Evolutionary conservation across 2,113 vertebrate genomes (phyloP), one percentile per base, ranked within the genome.

Genomic region (Motacilla tschutschensis): DNA sequence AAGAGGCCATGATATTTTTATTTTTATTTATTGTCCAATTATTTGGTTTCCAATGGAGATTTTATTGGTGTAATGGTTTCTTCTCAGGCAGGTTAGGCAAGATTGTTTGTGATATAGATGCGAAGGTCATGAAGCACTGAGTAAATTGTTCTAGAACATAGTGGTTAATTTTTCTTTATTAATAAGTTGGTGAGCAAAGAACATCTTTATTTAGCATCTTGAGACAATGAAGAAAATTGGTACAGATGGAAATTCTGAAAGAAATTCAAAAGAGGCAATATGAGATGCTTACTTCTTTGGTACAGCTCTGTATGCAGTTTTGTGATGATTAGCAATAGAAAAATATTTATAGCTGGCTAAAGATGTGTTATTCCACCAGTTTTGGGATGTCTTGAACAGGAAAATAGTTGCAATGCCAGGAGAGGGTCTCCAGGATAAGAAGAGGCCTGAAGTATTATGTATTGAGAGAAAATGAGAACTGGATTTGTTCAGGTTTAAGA

Each of bases 401-500:
- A 57, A 70, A 48, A 28, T 6, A 44, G 6, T n/a, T 57, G 7
- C 28, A 65, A 84, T 28, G 8, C 4, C 36, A 64, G 12, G 17
- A 80, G 70, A 77, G 1, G 2, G 5, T 46, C 8, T 24, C 17
- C 24, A 53, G 31, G 25, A 60, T 29, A 24, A 64, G 33, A 64
- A 59, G 6, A 8, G 1, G 3, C 55, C 10, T 69, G 41, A 47
- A 84, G 12, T 9, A 47, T 0, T 0, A 43, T 7, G 14, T 25
- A 40, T 36, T 41, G 19, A 50, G n/a, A 76, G 25, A 72, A 72
- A 79, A 11, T 5, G 3, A 44, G 63, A 48, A 29, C 38, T 44
- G 12, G 7, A 44, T 80, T 89, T 72, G 9, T 33, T 67, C 20
- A n/a, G 8, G 8, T 53, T 87, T 77, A 55, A 55, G 17, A 48